Conservation (phyloP, 1,140 invertebrate species). For the Heterodera schachtii region DNA sequence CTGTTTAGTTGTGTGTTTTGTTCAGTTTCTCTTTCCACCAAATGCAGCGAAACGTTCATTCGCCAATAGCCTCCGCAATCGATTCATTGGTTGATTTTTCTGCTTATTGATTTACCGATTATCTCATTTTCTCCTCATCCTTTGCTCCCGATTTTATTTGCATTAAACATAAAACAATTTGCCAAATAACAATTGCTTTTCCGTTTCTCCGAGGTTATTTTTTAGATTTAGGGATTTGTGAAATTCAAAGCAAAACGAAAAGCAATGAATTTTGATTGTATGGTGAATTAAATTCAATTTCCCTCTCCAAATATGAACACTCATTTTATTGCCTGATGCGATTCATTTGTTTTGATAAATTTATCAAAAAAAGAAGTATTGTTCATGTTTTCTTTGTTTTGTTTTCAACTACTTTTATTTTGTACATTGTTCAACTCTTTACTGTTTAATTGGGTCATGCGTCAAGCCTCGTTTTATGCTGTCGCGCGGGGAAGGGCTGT, state of each 20-base stretch:
- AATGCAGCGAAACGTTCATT: neutral
- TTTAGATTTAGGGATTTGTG: too few relatives aligned
- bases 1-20: too few relatives aligned
- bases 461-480: slow-evolving; percentile 4
- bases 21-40: neutral
- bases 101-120: neutral
- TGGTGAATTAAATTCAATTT: too few relatives aligned
- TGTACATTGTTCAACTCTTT: neutral
- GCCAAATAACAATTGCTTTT: neutral
- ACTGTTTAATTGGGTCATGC: neutral
- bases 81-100: slow-evolving; percentile 1
- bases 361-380: neutral
- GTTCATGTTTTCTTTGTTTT: neutral
- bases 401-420: neutral
- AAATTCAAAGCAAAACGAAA: too few relatives aligned
- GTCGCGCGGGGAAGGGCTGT: slow-evolving; percentile 7
- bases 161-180: neutral
- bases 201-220: neutral
- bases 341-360: neutral
- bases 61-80: neutral
- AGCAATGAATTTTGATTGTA: too few relatives aligned
- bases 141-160: neutral
- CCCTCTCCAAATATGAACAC: neutral
- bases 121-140: neutral
- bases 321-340: neutral